Conservation (phyloP, 2,113 vertebrate genomes). For the Apteryx mantelli region DNA sequence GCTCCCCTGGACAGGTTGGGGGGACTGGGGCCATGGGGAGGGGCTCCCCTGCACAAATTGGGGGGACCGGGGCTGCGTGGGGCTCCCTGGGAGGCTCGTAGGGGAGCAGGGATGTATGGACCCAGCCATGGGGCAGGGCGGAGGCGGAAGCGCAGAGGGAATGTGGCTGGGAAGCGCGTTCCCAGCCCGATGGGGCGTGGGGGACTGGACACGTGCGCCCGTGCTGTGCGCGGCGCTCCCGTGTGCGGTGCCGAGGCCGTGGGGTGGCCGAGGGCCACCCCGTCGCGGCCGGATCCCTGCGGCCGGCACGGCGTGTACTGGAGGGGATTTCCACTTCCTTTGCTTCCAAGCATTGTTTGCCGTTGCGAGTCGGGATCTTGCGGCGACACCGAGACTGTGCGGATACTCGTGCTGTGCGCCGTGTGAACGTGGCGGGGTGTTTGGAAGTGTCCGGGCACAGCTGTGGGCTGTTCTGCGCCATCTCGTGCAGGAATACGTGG, state of each 20-base stretch:
- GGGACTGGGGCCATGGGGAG: not conserved
- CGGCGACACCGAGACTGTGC: fast-evolving
- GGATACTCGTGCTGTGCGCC: too few species aligned
- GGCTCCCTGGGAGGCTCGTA: not conserved
- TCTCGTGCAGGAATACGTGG: not conserved
- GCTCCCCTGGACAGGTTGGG: too few species aligned
- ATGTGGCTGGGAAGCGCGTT: too few species aligned
- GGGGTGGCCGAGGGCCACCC: not conserved
- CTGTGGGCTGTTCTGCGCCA: not conserved
- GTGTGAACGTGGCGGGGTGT: too few species aligned
- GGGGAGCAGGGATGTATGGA: too few species aligned
- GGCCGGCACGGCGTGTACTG: not conserved
- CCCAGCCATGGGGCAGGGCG: too few species aligned
- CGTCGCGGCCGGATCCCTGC: not conserved
- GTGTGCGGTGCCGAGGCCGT: not conserved
- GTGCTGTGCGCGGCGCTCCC: too few species aligned
- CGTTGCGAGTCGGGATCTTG: fast-evolving
- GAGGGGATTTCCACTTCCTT: not conserved
- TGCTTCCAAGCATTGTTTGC: fast-evolving
- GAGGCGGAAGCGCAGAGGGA: too few species aligned
- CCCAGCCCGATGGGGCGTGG: too few species aligned
- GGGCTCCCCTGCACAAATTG: not conserved
- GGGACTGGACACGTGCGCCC: too few species aligned
- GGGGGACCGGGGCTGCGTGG: too few species aligned
- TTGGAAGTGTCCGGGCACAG: fast-evolving